Base-by-base conservation (phyloP, 2,888 invertebrate species). In the Drosophila subsilvestris region DNA sequence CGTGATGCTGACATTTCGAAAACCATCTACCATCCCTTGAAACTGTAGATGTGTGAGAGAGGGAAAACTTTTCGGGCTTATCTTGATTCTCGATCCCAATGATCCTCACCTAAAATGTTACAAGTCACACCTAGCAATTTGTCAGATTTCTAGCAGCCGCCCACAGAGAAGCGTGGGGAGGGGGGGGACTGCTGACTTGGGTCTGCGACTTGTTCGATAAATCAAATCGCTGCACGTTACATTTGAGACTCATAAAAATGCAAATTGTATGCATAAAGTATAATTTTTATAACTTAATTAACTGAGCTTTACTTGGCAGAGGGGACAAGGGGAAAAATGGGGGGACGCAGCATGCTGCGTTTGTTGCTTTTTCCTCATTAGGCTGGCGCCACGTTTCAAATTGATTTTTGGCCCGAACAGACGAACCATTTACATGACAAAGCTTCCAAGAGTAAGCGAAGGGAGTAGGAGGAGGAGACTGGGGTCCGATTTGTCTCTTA, bases 201-300 rank as follows among this genome's bases (percentile, higher is more conserved):
- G 45, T 17, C 44, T 42, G 56, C 61, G 60, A 54, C 63, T 50
- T 55, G 72, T 56, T 68, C 63, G 57, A 74, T 86, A 86, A 83
- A 83, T 83, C 86, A 86, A 75, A 62, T 69, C 80, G 63, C 74
- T 58, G 66, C 83, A 79, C 55, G 86, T 86, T 82, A 79, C 78
- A 88, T 88, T 83, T 82, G 82, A 68, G 67, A 71, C 65, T 78
- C 68, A 83, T 83, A 86, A 83, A 83, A 83, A 83, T 83, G 86
- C 83, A 83, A 83, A 83, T 83, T 74, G 76, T 88, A 83, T 83
- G 86, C 88, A 83, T 83, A 88, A 87, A 87, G 70, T 83, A 83
- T 86, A 88, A 88, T 88, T 88, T 83, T 83, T 83, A 88, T 88
- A 83, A 83, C 88, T 83, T 76, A 83, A 83, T 83, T 83, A 88